A percentile compares a stretch with the other conserved stretches of the same genome.
These are phyloP conservation scores for Cheiracanthium punctorium DNA, from an alignment of 2,888 invertebrate species.

Conservation along the genomic window DNA sequence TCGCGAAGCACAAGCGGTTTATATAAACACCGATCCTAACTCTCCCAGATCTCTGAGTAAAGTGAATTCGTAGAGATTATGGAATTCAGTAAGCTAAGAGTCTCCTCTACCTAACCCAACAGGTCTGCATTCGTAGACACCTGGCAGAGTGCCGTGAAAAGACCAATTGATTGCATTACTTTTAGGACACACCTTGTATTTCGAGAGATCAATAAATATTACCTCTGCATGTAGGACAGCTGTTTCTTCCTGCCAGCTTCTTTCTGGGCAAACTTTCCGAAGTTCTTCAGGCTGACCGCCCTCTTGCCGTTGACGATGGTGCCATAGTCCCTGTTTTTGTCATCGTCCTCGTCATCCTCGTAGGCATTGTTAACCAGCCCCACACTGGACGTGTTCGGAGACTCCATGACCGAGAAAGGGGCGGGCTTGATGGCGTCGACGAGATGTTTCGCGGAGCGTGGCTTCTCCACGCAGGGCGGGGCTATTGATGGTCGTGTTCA, in stretches of 20 bases:
- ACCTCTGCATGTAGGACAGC: conserved; percentile 61
- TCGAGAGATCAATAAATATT: no score
- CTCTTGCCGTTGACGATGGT: conserved; percentile 72
- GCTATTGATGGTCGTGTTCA: background rate
- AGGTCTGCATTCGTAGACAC: no score
- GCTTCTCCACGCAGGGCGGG: conserved; percentile 28
- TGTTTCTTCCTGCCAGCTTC: conserved; percentile 62
- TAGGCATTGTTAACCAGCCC: conserved; percentile 57
- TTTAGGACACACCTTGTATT: no score
- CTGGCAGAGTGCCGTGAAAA: no score
- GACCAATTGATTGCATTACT: no score
- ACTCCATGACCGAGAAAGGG: background rate
- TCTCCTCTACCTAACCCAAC: no score
- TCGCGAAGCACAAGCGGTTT: no score
- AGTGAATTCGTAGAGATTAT: no score
- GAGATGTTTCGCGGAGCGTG: conserved; percentile 2
- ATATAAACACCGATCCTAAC: no score
- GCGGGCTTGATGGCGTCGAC: background rate
- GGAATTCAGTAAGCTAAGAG: no score
- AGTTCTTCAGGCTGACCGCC: conserved; percentile 71
- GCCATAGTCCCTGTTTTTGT: conserved; percentile 53
- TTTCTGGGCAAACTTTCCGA: conserved; percentile 70
- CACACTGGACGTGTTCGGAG: conserved; percentile 22
- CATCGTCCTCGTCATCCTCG: conserved; percentile 48
- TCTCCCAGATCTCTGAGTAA: no score